Evolutionary conservation across 2,888 invertebrate species (phyloP).

Genomic region (Drosophila neotestacea): DNA sequence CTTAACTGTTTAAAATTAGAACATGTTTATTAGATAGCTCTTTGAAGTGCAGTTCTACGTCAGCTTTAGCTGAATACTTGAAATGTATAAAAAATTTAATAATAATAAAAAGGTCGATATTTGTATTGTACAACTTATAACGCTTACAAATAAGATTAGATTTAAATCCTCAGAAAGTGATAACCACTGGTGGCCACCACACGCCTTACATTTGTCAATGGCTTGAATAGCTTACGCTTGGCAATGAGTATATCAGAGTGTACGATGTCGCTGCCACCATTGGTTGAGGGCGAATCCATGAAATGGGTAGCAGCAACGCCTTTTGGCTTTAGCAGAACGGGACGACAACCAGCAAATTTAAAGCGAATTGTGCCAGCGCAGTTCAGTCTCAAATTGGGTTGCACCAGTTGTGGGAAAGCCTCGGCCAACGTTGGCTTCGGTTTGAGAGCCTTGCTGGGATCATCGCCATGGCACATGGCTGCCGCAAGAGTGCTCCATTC

Average conservation of each 20-base stretch:
- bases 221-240: constrained; percentile 82
- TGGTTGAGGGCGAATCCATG: constrained; percentile 55
- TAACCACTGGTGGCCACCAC: constrained; percentile 76
- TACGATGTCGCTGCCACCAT: constrained; percentile 53
- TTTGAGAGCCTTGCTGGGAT: constrained; percentile 79
- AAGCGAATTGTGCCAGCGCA: constrained; percentile 83
- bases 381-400: constrained; percentile 75
- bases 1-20: too few relatives aligned
- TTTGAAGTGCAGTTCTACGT: too few relatives aligned
- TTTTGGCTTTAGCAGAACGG: constrained; percentile 79
- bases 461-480: constrained; percentile 81
- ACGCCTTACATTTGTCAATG: constrained; percentile 78
- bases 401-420: constrained; percentile 72
- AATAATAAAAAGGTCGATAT: too few relatives aligned
- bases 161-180: constrained; percentile 74
- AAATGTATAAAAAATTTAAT: too few relatives aligned
- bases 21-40: too few relatives aligned
- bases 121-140: too few relatives aligned
- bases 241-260: constrained; percentile 82
- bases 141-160: too few relatives aligned
- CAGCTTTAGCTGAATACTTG: too few relatives aligned
- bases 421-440: constrained; percentile 72
- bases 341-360: constrained; percentile 83
- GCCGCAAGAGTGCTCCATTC: constrained; percentile 81
- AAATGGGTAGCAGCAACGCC: constrained; percentile 28